phyloP scores from a whole-genome alignment of 1,140 invertebrate species.

The Cotesia glomerata region DNA sequence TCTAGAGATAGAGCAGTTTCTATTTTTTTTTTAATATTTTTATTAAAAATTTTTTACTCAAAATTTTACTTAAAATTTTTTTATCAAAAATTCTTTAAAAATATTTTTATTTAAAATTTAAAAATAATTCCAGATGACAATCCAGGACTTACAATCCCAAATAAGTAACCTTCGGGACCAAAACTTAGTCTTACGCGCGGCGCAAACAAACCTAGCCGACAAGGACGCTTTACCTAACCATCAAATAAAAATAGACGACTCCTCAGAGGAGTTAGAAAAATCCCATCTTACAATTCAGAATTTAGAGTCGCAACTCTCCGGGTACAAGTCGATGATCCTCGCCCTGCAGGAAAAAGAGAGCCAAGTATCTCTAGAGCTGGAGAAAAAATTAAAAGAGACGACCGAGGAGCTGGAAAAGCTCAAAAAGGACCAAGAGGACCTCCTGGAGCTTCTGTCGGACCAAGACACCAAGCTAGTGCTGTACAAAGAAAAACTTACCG shows the following conservation, averaged over 20 bases:
- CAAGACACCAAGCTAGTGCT: slow-evolving; percentile 78
- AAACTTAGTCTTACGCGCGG: slow-evolving; percentile 84
- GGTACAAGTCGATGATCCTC: slow-evolving; percentile 27
- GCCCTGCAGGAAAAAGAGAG: slow-evolving; percentile 37
- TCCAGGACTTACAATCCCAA: slow-evolving; percentile 75
- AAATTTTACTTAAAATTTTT: no score
- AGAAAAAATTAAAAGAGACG: slow-evolving; percentile 72
- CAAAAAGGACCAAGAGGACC: slow-evolving; percentile 89
- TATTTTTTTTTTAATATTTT: no score
- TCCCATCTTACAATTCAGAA: slow-evolving; percentile 47
- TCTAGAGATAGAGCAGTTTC: no score
- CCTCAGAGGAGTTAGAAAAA: slow-evolving; percentile 48
- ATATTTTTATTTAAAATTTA: no score
- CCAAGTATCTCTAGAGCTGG: slow-evolving; percentile 36
- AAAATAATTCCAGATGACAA: slow-evolving; percentile 63
- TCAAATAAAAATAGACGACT: slow-evolving; percentile 16
- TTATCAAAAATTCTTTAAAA: no score
- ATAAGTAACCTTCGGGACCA: slow-evolving; percentile 85
- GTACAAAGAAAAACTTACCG: slow-evolving; percentile 74
- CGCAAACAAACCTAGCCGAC: slow-evolving; percentile 48
- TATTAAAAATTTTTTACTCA: no score
- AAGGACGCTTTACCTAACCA: slow-evolving; percentile 32
- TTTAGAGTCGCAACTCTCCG: slow-evolving; percentile 49
- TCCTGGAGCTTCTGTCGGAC: slow-evolving; percentile 84
- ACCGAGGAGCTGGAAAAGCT: slow-evolving; percentile 43